These are phyloP conservation scores for Leptodirus hochenwartii DNA, from an alignment of 2,888 invertebrate genomes.

Conservation along the genomic window DNA sequence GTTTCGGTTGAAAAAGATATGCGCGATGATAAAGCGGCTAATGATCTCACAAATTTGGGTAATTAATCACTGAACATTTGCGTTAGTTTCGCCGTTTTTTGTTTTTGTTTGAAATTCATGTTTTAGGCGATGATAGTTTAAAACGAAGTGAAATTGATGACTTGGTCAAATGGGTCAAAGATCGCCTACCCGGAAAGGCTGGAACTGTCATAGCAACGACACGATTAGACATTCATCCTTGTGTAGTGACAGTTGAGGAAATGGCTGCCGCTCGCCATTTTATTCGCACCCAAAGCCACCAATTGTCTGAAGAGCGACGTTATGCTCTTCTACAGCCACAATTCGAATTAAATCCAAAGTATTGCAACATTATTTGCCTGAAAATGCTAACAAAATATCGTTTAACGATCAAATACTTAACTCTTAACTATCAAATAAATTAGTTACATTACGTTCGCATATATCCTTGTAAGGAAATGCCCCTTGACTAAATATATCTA, in stretches of 20 bases:
- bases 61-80: conserved; percentile 11
- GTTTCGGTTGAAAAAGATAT: conserved; percentile 90
- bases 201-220: conserved; percentile 68
- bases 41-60: conserved; percentile 43
- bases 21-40: conserved; percentile 44
- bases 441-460: too few species aligned
- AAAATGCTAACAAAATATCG: too few species aligned
- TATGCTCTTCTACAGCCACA: conserved; percentile 78
- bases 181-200: conserved; percentile 59
- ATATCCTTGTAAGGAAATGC: too few species aligned
- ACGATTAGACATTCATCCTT: conserved; percentile 77
- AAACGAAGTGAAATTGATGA: conserved; percentile 58
- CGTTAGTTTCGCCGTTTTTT: conserved; percentile 2
- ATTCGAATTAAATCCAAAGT: conserved; percentile 88
- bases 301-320: conserved; percentile 65
- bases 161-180: conserved; percentile 61
- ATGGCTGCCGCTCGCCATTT: conserved; percentile 96
- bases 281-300: conserved; percentile 71
- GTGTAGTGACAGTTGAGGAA: conserved; percentile 87
- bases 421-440: too few species aligned
- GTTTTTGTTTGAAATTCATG: background rate
- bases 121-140: conserved; percentile 45
- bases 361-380: too few species aligned
- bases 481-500: too few species aligned
- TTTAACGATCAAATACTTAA: too few species aligned